Conservation (phyloP, 2,888 invertebrate species). For the Phoenoteleia sp. region DNA sequence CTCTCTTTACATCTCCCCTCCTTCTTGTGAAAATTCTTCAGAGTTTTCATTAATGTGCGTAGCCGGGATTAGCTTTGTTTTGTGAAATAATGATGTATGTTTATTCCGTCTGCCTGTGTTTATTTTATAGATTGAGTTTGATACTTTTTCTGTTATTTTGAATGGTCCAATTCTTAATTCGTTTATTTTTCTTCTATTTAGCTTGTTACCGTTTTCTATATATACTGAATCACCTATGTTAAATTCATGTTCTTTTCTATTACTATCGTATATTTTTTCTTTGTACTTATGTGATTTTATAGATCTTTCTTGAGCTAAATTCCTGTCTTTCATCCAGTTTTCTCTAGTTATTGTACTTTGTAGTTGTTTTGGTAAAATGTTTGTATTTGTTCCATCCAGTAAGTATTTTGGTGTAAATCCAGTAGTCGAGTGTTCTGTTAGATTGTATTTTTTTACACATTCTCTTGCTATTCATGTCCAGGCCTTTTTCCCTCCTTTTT, state of each 20-base stretch:
- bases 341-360: constrained; percentile 47
- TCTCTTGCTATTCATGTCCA: constrained; percentile 60
- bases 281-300: constrained; percentile 77
- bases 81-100: constrained; percentile 56
- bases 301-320: constrained; percentile 74
- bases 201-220: constrained; percentile 78
- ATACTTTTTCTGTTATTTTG: constrained; percentile 73
- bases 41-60: neutral
- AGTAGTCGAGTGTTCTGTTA: constrained; percentile 77
- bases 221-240: constrained; percentile 78
- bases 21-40: neutral
- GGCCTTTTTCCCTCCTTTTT: constrained; percentile 37
- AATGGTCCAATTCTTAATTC: constrained; percentile 76
- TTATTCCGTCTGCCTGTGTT: constrained; percentile 57
- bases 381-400: constrained; percentile 73
- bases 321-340: constrained; percentile 67
- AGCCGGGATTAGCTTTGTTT: constrained; percentile 75
- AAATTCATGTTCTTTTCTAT: constrained; percentile 76
- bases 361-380: constrained; percentile 64
- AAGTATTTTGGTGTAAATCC: constrained; percentile 76
- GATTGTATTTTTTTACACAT: constrained; percentile 76
- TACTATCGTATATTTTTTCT: constrained; percentile 76
- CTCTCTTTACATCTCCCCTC: constrained; percentile 39
- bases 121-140: constrained; percentile 73
- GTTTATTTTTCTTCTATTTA: constrained; percentile 80